Evolutionary conservation across 2,113 vertebrate species (phyloP).

Genomic region (Aegithalos caudatus): DNA sequence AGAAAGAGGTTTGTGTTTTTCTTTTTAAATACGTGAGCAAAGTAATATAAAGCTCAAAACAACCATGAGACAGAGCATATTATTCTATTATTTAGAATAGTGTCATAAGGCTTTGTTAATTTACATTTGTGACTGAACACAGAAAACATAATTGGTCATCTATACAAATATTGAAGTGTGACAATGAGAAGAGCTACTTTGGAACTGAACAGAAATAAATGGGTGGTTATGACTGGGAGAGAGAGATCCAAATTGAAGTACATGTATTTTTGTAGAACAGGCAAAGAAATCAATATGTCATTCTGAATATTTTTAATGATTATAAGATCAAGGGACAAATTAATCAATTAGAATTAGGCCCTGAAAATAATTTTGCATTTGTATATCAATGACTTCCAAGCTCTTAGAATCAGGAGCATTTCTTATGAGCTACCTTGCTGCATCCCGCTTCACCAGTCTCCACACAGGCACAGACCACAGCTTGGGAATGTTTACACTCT

Average conservation of each 20-base stretch:
- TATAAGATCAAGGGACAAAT: not conserved
- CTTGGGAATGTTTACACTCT: not conserved
- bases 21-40: not conserved
- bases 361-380: not conserved
- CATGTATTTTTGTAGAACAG: not conserved
- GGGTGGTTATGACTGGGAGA: not conserved
- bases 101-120: not conserved
- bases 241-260: not conserved
- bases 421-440: not conserved
- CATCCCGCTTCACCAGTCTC: not conserved
- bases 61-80: not conserved
- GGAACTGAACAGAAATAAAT: not conserved
- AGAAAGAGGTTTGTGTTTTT: slow-evolving; percentile 79
- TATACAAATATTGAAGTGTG: not conserved
- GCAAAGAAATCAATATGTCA: not conserved
- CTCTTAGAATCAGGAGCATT: not conserved
- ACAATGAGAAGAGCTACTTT: not conserved
- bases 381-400: not conserved
- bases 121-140: not conserved
- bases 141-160: not conserved
- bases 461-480: not conserved
- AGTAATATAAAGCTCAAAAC: not conserved
- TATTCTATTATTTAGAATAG: not conserved
- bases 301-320: not conserved
- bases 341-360: not conserved